phyloP scores from a whole-genome alignment of 2,113 vertebrate genomes.

The Tylochromis polylepis region DNA sequence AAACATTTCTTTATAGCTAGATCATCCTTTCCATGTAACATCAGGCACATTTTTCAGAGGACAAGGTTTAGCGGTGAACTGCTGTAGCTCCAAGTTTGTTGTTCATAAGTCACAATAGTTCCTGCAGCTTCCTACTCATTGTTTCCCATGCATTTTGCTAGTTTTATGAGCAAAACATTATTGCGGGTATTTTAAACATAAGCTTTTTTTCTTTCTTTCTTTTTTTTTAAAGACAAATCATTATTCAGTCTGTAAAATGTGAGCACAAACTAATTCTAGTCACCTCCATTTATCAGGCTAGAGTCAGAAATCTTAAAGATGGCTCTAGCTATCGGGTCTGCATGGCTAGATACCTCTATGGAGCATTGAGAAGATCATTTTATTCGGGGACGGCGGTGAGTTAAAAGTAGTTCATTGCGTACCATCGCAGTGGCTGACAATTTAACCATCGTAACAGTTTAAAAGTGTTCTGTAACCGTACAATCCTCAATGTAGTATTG shows the following conservation, averaged over 20 bases:
- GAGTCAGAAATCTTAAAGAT: not conserved
- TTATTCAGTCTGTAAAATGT: not conserved
- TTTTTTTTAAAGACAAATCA: not conserved
- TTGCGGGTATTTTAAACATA: not conserved
- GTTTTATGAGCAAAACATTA: not conserved
- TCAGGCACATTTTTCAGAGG: not conserved
- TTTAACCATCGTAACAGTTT: not conserved
- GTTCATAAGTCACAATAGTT: not conserved
- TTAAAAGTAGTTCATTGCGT: not conserved
- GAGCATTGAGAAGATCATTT: not conserved
- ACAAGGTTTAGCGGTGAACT: not conserved
- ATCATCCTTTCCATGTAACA: not conserved
- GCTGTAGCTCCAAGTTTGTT: not conserved
- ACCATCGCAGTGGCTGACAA: not conserved
- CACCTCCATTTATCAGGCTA: not conserved
- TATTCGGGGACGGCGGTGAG: not conserved
- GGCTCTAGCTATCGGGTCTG: not conserved
- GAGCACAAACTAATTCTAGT: not conserved
- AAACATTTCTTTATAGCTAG: not conserved
- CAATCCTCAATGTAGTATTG: not conserved
- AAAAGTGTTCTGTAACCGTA: not conserved
- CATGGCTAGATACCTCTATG: not conserved
- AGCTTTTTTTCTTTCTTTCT: no score
- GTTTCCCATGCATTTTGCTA: not conserved
- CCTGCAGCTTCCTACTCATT: not conserved